phyloP scores from a whole-genome alignment of 2,888 invertebrate genomes.

The Stictocephala bisonia region DNA sequence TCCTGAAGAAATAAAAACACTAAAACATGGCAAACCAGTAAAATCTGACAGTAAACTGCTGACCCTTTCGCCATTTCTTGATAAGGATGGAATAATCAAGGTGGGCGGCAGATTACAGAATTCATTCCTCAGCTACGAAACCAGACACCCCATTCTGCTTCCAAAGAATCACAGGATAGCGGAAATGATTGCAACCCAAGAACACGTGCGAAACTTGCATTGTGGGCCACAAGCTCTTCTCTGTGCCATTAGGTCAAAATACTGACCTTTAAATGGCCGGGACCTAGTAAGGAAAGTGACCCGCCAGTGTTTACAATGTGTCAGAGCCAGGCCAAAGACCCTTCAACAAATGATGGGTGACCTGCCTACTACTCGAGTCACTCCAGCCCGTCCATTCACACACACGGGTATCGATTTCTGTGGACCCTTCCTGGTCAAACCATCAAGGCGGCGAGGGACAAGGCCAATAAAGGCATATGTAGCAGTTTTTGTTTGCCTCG shows the following conservation, averaged over 20 bases:
- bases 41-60: background rate
- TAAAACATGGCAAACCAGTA: background rate
- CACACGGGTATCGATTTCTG: slow-evolving; percentile 54
- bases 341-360: slow-evolving; percentile 46
- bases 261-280: slow-evolving; percentile 46
- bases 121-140: background rate
- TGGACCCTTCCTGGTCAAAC: slow-evolving; percentile 51
- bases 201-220: slow-evolving; percentile 20
- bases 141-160: slow-evolving; percentile 23
- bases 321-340: background rate
- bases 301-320: slow-evolving; percentile 44
- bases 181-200: background rate
- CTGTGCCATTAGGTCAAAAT: slow-evolving; percentile 25
- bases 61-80: slow-evolving; percentile 30
- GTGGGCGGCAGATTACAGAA: slow-evolving; percentile 29
- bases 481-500: slow-evolving; percentile 60
- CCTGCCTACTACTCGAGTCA: slow-evolving; percentile 50
- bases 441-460: background rate
- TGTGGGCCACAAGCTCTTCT: slow-evolving; percentile 33
- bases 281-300: slow-evolving; percentile 9
- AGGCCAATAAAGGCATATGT: slow-evolving; percentile 52
- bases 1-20: background rate
- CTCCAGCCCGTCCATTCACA: slow-evolving; percentile 46
- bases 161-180: slow-evolving; percentile 8
- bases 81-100: slow-evolving; percentile 1